These are phyloP conservation scores for Caenorhabditis latens DNA, from an alignment of 1,140 invertebrate species.

Conservation along the genomic window DNA sequence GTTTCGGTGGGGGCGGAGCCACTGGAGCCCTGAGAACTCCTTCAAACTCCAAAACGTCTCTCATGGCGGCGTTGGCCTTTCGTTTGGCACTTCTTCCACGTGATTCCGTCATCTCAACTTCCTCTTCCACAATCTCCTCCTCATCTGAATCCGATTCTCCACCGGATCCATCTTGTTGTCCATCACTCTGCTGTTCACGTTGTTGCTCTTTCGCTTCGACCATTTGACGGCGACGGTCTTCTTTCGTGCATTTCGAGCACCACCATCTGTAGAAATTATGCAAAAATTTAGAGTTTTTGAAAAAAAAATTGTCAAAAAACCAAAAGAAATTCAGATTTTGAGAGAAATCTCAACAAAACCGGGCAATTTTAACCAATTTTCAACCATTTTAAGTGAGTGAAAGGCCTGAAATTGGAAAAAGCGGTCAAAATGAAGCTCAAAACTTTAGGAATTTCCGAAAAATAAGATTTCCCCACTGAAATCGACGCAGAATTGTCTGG, in stretches of 20 bases:
- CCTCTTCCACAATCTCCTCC: not conserved
- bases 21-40: not conserved
- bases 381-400: too few relatives aligned
- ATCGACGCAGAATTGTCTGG: too few relatives aligned
- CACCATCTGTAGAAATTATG: conserved; percentile 1
- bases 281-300: too few relatives aligned
- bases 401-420: too few relatives aligned
- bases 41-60: conserved; percentile 31
- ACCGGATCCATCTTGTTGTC: not conserved
- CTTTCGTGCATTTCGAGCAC: conserved; percentile 27
- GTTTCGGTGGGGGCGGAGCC: not conserved
- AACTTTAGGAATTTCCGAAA: too few relatives aligned
- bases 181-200: too few relatives aligned
- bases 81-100: not conserved
- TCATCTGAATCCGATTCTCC: not conserved
- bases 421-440: too few relatives aligned
- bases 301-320: too few relatives aligned
- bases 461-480: too few relatives aligned
- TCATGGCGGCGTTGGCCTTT: conserved; percentile 38
- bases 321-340: too few relatives aligned
- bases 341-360: too few relatives aligned
- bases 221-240: conserved; percentile 13
- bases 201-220: not conserved
- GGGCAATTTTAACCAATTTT: too few relatives aligned
- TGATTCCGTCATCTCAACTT: not conserved